A percentile compares a stretch with the other conserved stretches of the same genome.
These are phyloP conservation scores for Andricus curvator DNA, from an alignment of 2,888 invertebrate genomes.

Conservation along the genomic window DNA sequence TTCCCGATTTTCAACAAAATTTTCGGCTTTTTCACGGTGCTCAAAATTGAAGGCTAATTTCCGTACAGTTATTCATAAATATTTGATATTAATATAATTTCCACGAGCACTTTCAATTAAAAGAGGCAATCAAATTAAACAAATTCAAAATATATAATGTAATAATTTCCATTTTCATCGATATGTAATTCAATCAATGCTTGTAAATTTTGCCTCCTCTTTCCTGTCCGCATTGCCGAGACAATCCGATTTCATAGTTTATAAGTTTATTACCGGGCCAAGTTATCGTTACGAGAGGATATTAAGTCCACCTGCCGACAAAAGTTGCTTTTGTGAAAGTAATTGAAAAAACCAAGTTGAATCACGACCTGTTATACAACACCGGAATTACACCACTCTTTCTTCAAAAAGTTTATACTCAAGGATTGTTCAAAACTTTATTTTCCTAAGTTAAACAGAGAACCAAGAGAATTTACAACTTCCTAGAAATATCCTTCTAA, in stretches of 20 bases:
- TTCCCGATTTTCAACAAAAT: too few relatives aligned
- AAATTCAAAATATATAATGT: not conserved
- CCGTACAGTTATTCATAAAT: too few relatives aligned
- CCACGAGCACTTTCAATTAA: not conserved
- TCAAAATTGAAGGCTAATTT: too few relatives aligned
- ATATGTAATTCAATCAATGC: not conserved
- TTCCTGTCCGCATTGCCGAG: not conserved
- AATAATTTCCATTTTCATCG: not conserved
- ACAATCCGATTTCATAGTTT: constrained; percentile 21
- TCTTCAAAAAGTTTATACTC: not conserved
- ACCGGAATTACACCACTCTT: not conserved
- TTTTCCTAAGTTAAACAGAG: not conserved
- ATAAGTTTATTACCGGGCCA: constrained; percentile 20
- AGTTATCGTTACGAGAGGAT: constrained; percentile 5
- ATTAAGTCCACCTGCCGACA: not conserved
- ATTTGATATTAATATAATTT: not conserved
- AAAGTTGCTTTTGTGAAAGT: not conserved
- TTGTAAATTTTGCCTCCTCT: not conserved
- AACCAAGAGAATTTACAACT: not conserved
- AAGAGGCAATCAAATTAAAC: not conserved
- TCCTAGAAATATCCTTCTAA: not conserved
- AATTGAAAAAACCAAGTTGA: constrained; percentile 8
- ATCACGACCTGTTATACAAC: not conserved
- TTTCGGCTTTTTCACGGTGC: too few relatives aligned
- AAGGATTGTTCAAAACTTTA: not conserved